Evolutionary conservation across 2,888 invertebrate species (phyloP).

Genomic region (Andrena dorsata): DNA sequence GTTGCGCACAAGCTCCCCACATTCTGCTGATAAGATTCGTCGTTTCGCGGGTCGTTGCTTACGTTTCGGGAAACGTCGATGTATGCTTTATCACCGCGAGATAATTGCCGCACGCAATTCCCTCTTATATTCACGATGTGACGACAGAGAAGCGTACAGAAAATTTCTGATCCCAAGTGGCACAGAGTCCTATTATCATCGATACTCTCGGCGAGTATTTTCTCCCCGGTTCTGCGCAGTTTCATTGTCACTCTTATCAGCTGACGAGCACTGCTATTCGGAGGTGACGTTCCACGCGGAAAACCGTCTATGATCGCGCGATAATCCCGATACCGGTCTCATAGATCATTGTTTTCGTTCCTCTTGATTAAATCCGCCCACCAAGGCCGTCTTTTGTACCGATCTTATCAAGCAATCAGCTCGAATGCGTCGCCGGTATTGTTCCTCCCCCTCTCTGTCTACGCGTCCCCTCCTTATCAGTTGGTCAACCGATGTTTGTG

Average conservation of each 20-base stretch:
- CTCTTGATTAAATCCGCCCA: slow-evolving; percentile 27
- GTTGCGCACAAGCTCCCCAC: too few species aligned
- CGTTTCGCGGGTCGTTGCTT: too few species aligned
- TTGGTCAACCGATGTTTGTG: slow-evolving; percentile 25
- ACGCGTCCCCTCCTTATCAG: slow-evolving; percentile 28
- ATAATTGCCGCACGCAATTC: slow-evolving; percentile 47
- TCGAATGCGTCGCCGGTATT: slow-evolving; percentile 27
- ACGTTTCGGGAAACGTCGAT: neutral
- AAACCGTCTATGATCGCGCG: neutral
- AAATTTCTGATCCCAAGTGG: neutral
- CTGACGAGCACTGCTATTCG: neutral
- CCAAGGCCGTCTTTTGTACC: slow-evolving; percentile 54
- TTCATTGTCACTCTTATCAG: neutral
- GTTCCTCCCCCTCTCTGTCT: neutral
- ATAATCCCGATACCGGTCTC: slow-evolving; percentile 41
- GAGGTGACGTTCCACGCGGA: neutral
- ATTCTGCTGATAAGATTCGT: too few species aligned
- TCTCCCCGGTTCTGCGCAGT: slow-evolving; percentile 8
- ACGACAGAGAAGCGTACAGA: neutral
- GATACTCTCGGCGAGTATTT: neutral
- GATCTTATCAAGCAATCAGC: slow-evolving; percentile 61
- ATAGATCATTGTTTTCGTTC: slow-evolving; percentile 52
- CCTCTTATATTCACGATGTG: neutral
- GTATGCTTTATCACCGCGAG: slow-evolving; percentile 52
- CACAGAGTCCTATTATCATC: neutral